A percentile compares a stretch with the other conserved stretches of the same genome.
Conservation (phyloP, 2,888 invertebrate genomes). For the Lepidonotus clava region DNA sequence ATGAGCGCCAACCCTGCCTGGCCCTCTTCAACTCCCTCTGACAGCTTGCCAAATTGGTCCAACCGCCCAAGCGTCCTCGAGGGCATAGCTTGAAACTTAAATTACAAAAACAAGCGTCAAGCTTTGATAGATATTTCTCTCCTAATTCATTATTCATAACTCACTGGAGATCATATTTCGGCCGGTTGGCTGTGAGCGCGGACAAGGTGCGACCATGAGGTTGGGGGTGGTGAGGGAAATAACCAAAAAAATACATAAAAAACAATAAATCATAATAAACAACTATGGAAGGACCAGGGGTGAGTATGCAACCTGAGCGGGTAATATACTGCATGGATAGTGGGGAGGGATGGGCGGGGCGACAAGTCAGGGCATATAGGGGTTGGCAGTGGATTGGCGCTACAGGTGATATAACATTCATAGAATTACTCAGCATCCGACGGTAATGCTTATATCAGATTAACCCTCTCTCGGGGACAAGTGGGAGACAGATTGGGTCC, state of each 20-base stretch:
- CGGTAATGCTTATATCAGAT: neutral
- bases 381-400: no score
- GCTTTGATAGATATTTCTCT: constrained; percentile 45
- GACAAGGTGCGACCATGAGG: no score
- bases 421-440: constrained; percentile 15
- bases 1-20: constrained; percentile 41
- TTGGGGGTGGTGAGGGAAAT: no score
- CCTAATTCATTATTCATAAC: constrained; percentile 48
- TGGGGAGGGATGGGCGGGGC: no score
- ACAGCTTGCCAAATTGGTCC: constrained; percentile 47
- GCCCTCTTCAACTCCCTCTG: constrained; percentile 44
- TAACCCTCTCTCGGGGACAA: neutral
- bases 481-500: neutral
- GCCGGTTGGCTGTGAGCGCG: neutral
- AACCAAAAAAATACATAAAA: no score
- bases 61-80: constrained; percentile 1
- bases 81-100: constrained; percentile 48
- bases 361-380: no score
- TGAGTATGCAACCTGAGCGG: no score
- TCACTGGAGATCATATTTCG: constrained; percentile 31
- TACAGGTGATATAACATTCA: constrained; percentile 3
- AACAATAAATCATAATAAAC: no score
- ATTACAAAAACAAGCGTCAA: constrained; percentile 46
- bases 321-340: no score
- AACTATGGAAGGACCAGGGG: no score